Conservation (phyloP, 1,140 invertebrate species). For the Helicoverpa armigera region DNA sequence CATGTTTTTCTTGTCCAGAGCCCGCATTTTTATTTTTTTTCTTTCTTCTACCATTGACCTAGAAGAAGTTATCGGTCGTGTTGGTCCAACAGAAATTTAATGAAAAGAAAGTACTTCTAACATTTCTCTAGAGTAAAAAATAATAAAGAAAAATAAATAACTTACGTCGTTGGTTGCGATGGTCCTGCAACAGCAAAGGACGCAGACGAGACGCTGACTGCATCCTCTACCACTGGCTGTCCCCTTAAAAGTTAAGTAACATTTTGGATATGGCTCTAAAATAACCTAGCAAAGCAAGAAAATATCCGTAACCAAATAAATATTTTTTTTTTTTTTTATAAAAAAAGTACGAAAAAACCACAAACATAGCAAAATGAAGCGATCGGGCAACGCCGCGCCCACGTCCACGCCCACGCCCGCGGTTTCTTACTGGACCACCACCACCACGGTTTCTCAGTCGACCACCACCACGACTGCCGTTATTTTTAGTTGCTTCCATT, state of each 20-base stretch:
- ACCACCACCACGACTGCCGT: neutral
- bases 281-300: neutral
- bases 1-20: conserved; percentile 12
- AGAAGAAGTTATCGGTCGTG: neutral
- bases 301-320: neutral
- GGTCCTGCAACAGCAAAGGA: neutral
- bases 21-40: conserved; percentile 4
- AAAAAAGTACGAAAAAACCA: neutral
- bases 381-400: neutral
- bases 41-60: neutral
- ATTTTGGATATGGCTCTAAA: neutral
- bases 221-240: neutral
- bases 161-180: conserved; percentile 1
- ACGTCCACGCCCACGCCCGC: neutral
- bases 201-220: neutral
- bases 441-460: neutral
- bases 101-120: neutral
- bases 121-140: neutral
- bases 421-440: too few relatives aligned
- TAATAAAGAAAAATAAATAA: neutral
- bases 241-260: too few relatives aligned
- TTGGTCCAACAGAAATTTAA: neutral
- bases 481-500: too few relatives aligned
- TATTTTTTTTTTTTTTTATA: too few relatives aligned
- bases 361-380: neutral